Base-by-base conservation (phyloP, 1,140 invertebrate genomes). In the Zaprionus vittiger region DNA sequence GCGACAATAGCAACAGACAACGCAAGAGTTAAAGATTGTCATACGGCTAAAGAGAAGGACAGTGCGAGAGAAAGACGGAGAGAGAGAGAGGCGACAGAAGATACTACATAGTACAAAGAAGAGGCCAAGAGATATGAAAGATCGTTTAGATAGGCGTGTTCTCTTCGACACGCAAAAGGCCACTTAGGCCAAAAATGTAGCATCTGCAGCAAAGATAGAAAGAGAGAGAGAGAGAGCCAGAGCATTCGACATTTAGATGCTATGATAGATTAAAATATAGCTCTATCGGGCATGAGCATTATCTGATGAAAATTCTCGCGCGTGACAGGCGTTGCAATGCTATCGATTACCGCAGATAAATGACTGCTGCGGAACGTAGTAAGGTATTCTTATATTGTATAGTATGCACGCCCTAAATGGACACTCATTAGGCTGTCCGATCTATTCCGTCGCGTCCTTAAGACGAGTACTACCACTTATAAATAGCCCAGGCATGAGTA, bases 141-240 rank as follows among this genome's bases (percentile, higher is more conserved):
- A 73, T 73, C 70, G 52, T 64, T 68, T 64, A 73, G 75, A 77
- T 77, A 77, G 70, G 52, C 71, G 24, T 37, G 24, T 38, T 61
- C 57, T 41, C 38, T 52, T 11, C 64, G 77, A 73, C 83, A 80
- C 83, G 81, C 83, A 74, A 87, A 79, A 80, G 84, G 83, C 84
- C 85, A 87, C 83, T 87, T 87, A 83, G 77, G 81, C 80, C 77
- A 87, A 77, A 87, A 83, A 87, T 89, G 80, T 87, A 86, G 75
- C 84, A 80, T 70, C 67, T 49, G n/a, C 54, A 47, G 37, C 31
- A 34, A 52, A 28, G 34, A 41, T 52, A 31, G 14, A 9, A 1
- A 47, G 41, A 47, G 2, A 47, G 26, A 24, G 5, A 12, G 20
- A 9, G 17, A 41, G 44, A 54, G 26, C 11, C 47, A 52, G 3